Percentiles rank a stretch among this genome's conserved stretches.
phyloP scores from a whole-genome alignment of 2,797 vertebrate species.

The Crocidura indochinensis region DNA sequence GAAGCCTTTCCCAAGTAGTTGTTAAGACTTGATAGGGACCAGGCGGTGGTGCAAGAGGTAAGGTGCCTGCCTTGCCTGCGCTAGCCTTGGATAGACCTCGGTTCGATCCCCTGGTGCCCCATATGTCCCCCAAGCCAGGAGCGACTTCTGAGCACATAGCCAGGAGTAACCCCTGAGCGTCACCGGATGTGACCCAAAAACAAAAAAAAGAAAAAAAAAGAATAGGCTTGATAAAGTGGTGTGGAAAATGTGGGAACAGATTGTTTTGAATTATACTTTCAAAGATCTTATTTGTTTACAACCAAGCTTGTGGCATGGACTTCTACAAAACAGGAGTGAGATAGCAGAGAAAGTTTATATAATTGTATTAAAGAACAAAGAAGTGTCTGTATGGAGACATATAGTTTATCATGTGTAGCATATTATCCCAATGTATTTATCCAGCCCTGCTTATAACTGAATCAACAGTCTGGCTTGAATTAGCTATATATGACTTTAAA shows the following conservation, averaged over 20 bases:
- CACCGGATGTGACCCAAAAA: no score
- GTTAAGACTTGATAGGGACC: no score
- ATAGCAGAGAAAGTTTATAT: neutral
- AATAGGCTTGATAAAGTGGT: neutral
- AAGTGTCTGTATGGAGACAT: neutral
- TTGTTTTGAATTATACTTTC: constrained; percentile 21
- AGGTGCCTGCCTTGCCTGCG: no score
- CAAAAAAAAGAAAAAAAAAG: no score
- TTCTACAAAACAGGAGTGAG: neutral
- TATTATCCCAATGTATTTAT: neutral
- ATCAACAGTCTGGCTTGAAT: constrained; percentile 13
- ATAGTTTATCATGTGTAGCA: neutral
- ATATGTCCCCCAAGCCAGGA: no score
- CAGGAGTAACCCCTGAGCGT: no score
- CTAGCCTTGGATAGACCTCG: no score
- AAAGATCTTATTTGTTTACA: constrained; percentile 48
- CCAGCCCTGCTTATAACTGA: neutral
- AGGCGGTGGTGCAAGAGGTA: no score
- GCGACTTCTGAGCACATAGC: no score
- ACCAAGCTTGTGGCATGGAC: neutral
- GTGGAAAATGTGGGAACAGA: neutral
- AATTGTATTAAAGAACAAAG: constrained; percentile 42
- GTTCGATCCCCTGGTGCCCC: no score
- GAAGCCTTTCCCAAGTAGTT: neutral
- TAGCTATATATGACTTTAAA: neutral